A percentile compares a stretch with the other conserved stretches of the same genome.
Evolutionary conservation across 2,888 invertebrate genomes (phyloP).

Genomic region (Andrena chrysosceles): DNA sequence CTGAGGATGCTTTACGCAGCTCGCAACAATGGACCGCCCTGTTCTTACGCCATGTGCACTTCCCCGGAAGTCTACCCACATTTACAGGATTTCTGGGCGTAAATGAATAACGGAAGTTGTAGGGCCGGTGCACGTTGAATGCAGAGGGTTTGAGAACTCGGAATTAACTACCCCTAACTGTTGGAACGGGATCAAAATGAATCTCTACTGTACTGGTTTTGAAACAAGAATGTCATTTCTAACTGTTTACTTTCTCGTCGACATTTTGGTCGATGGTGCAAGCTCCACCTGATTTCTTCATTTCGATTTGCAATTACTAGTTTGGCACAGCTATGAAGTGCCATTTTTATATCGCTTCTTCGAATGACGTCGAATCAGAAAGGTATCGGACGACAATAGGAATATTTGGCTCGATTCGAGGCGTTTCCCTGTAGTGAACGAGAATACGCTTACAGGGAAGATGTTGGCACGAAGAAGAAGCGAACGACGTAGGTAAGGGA

Average conservation of each 20-base stretch:
- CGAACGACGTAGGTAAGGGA: background rate
- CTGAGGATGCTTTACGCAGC: background rate
- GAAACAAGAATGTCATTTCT: background rate
- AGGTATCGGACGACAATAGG: background rate
- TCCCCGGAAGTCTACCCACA: background rate
- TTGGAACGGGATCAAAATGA: background rate
- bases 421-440: background rate
- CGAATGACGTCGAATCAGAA: background rate
- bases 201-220: background rate
- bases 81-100: background rate
- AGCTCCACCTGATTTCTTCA: too few relatives aligned
- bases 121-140: background rate
- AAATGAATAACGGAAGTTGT: background rate
- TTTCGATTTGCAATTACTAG: too few relatives aligned
- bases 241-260: too few relatives aligned
- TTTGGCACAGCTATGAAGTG: too few relatives aligned
- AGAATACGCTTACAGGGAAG: slow-evolving; percentile 36
- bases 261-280: too few relatives aligned
- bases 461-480: slow-evolving; percentile 35
- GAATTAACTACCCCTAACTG: background rate
- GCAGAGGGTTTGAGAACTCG: background rate
- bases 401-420: background rate
- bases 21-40: slow-evolving; percentile 4
- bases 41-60: background rate
- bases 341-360: background rate